phyloP scores from a whole-genome alignment of 2,113 vertebrate genomes.

The Edolisoma coerulescens region DNA sequence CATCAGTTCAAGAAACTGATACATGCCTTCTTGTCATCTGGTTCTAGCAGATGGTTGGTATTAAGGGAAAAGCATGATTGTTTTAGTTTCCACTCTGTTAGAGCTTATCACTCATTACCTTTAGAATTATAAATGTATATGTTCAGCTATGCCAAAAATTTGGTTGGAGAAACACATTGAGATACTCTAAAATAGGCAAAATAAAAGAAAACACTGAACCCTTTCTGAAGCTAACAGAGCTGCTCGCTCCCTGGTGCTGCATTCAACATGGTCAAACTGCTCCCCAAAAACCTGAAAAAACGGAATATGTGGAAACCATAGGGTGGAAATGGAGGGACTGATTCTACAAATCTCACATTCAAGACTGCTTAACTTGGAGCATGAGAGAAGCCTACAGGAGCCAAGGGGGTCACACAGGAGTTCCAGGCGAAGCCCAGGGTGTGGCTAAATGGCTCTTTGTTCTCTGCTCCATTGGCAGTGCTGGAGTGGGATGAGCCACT shows the following conservation, averaged over 20 bases:
- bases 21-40: background rate
- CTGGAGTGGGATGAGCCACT: fast-evolving
- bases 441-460: background rate
- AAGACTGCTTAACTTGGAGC: background rate
- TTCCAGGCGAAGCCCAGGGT: background rate
- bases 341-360: background rate
- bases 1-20: background rate
- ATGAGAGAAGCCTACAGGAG: background rate
- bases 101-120: background rate
- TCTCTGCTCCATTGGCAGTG: fast-evolving
- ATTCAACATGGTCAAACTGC: background rate
- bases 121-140: background rate
- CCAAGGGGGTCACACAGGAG: background rate
- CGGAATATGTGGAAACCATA: fast-evolving
- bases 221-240: background rate
- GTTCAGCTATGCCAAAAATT: background rate
- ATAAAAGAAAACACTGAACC: background rate
- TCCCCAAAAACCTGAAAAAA: background rate
- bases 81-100: background rate
- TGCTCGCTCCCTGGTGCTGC: background rate
- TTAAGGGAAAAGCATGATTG: background rate
- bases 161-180: background rate
- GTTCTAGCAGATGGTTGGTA: background rate
- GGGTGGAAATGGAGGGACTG: background rate
- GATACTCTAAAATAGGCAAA: background rate